These are phyloP conservation scores for Plebejus anna DNA, from an alignment of 2,888 invertebrate genomes.

Conservation along the genomic window DNA sequence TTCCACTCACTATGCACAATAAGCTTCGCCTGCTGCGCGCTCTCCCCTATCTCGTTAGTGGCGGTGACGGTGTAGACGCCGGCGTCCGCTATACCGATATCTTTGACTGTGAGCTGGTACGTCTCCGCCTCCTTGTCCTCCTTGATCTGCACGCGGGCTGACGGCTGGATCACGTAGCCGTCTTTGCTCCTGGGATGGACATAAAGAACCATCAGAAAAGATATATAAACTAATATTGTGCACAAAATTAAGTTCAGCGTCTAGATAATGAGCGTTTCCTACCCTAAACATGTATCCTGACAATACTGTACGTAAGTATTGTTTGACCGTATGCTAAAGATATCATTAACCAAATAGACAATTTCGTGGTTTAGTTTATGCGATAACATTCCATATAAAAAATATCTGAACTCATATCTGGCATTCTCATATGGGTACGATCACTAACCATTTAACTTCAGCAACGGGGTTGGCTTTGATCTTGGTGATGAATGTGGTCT, in stretches of 20 bases:
- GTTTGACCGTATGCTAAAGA: no score
- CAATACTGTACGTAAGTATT: no score
- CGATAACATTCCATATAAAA: no score
- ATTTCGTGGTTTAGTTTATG: no score
- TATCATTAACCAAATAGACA: no score
- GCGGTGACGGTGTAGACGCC: conserved; percentile 90
- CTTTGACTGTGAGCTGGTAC: conserved; percentile 86
- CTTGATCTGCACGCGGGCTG: conserved; percentile 78
- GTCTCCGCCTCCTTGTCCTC: conserved; percentile 82
- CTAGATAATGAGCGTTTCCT: no score
- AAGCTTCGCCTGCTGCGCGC: conserved; percentile 83
- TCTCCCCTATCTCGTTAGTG: conserved; percentile 87
- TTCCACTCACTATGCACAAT: conserved; percentile 84
- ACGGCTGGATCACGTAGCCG: conserved; percentile 80
- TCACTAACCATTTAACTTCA: conserved; percentile 87
- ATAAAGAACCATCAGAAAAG: no score
- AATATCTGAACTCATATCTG: no score
- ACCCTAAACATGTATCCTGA: no score
- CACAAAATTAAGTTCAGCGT: no score
- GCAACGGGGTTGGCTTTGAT: conserved; percentile 95
- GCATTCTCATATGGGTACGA: not conserved
- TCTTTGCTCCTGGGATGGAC: conserved; percentile 78
- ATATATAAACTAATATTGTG: no score
- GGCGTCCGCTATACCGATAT: conserved; percentile 85
- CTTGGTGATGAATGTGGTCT: conserved; percentile 88